phyloP scores from a whole-genome alignment of 2,888 invertebrate genomes.

The Zonitis immaculata region DNA sequence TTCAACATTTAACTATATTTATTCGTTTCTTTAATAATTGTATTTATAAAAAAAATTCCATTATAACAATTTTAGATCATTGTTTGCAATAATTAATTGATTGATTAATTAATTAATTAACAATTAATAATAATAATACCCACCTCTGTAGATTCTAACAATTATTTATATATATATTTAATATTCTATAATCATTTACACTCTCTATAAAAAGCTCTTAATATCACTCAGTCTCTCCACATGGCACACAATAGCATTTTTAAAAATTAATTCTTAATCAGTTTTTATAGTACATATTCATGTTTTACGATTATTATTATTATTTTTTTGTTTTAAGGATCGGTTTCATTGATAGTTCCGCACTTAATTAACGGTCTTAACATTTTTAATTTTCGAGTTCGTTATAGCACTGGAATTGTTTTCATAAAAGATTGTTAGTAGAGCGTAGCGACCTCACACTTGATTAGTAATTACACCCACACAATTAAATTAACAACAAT shows the following conservation, averaged over 20 bases:
- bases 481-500: conserved; percentile 15
- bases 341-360: conserved; percentile 6
- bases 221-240: conserved; percentile 33
- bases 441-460: conserved; percentile 29
- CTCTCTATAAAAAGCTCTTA: conserved; percentile 39
- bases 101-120: not conserved
- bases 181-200: conserved; percentile 25
- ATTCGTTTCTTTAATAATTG: not conserved
- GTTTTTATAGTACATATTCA: not conserved
- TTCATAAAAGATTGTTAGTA: conserved; percentile 9
- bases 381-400: not conserved
- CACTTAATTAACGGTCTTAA: not conserved
- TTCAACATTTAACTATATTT: conserved; percentile 2
- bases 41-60: conserved; percentile 20
- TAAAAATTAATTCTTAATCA: conserved; percentile 3
- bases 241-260: conserved; percentile 33
- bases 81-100: not conserved
- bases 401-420: not conserved
- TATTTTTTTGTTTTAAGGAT: not conserved
- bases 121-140: conserved; percentile 19
- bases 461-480: conserved; percentile 26
- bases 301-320: too few species aligned
- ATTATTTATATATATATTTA: conserved; percentile 18
- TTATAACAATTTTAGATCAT: conserved; percentile 36
- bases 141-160: conserved; percentile 35